Evolutionary conservation across 1,140 invertebrate species (phyloP).

Genomic region (Bombyx mori): DNA sequence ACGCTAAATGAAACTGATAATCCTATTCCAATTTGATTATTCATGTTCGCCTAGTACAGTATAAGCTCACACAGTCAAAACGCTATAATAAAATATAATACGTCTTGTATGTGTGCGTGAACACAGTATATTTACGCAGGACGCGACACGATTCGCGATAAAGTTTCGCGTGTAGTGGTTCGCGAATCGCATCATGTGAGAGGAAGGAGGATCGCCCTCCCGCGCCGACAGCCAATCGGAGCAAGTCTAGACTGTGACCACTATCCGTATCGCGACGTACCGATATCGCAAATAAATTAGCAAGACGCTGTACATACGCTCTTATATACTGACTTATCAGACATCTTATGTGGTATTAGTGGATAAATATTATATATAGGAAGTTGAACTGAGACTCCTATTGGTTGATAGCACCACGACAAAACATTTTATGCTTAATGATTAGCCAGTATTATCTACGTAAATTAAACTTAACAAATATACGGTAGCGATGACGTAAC

Average conservation of each 20-base stretch:
- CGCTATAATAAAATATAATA: conserved; percentile 11
- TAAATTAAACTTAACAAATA: conserved; percentile 4
- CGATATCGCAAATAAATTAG: conserved; percentile 57
- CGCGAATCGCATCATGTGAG: conserved; percentile 64
- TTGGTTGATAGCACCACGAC: conserved; percentile 5
- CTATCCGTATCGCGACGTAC: conserved; percentile 28
- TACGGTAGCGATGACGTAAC: conserved; percentile 10
- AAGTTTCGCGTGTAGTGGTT: conserved; percentile 36
- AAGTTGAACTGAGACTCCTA: background rate
- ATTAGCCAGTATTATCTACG: conserved; percentile 6
- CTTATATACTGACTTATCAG: background rate
- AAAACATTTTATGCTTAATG: conserved; percentile 1
- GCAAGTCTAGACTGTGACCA: conserved; percentile 32
- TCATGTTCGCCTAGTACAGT: conserved; percentile 5
- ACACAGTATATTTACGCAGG: conserved; percentile 35
- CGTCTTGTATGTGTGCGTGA: conserved; percentile 22
- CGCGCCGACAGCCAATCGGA: conserved; percentile 47
- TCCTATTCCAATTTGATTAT: background rate
- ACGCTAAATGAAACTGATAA: too few relatives aligned
- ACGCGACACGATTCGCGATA: conserved; percentile 44
- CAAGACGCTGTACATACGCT: conserved; percentile 28
- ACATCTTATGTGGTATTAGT: conserved; percentile 12
- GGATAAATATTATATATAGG: conserved; percentile 1
- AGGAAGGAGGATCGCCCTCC: conserved; percentile 67
- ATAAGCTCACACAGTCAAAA: background rate